phyloP scores from a whole-genome alignment of 2,888 invertebrate species.

The Leptopilina myrica region DNA sequence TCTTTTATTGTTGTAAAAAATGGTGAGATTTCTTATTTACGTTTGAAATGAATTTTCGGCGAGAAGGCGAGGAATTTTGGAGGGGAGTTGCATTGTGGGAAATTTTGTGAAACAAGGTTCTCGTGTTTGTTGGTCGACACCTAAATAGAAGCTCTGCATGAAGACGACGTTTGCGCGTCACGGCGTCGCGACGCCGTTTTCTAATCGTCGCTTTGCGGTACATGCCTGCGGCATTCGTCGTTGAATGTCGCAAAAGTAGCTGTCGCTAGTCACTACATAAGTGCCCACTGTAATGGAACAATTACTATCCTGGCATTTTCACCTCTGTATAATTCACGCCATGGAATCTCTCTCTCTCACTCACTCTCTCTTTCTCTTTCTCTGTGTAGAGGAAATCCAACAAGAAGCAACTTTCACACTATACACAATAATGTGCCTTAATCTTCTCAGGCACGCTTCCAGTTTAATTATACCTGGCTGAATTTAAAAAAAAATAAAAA shows the following conservation, averaged over 20 bases:
- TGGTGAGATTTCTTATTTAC: too few relatives aligned
- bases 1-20: too few relatives aligned
- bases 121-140: not conserved
- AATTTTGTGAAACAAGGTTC: constrained; percentile 1
- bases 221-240: constrained; percentile 33
- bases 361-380: not conserved
- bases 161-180: not conserved
- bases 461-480: not conserved
- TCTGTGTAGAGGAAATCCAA: not conserved
- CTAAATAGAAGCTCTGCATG: not conserved
- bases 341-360: not conserved
- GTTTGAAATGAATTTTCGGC: too few relatives aligned
- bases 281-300: constrained; percentile 39
- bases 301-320: constrained; percentile 25
- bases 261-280: constrained; percentile 20
- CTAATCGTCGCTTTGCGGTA: constrained; percentile 34
- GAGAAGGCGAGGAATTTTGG: too few relatives aligned
- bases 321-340: constrained; percentile 16
- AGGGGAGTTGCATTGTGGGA: not conserved
- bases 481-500: not conserved
- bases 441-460: constrained; percentile 8
- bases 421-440: constrained; percentile 9
- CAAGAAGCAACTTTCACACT: not conserved
- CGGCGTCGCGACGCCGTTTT: constrained; percentile 10
- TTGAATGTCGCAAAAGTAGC: constrained; percentile 33